Base-by-base conservation (phyloP, 2,113 vertebrate genomes). In the Bufo bufo region DNA sequence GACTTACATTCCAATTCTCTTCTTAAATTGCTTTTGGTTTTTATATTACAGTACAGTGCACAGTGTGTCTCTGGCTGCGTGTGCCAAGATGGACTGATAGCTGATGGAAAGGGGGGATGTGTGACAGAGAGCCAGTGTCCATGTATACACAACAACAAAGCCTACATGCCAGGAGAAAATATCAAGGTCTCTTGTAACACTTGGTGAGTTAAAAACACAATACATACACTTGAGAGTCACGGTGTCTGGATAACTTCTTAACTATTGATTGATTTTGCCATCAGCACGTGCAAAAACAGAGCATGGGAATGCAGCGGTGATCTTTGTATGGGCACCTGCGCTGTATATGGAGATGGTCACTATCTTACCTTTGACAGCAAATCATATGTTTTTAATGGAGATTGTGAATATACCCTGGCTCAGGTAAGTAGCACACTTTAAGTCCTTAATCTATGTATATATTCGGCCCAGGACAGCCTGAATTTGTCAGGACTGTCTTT, bases 321-420 rank as follows among this genome's bases (percentile, higher is more conserved):
- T 6, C 89, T 89, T 4, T 99, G 97, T 90, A 91, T 96, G 87
- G 95, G 95, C 80, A 96, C 95, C n/a, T 99, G 97, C 47, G 90
- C 94, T 59, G 92, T 97, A 89, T 98, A 98, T 6, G 97, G 97
- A 63, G 97, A 96, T 2, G 96, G 97, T 13, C 97, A 98, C 90
- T 96, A 96, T 82, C 93, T 93, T 14, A 98, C 96, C 45, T 98
- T 98, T 71, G 97, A 99, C 5, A 94, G 94, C 50, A 95, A 94
- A 86, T 94, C 93, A 52, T 98, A 95, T 91, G 93, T 47, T 89
- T 99, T 97, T 72, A 95, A 94, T 58, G 97, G 97, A 90, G 94
- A 90, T 91, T 98, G 97, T 92, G 95, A 97, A 95, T 98, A 98
- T 87, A 95, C 94, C 0, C 92, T 99, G 50, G 91, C 94, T 63